Conservation (phyloP, 2,113 vertebrate species). For the Felis catus region DNA sequence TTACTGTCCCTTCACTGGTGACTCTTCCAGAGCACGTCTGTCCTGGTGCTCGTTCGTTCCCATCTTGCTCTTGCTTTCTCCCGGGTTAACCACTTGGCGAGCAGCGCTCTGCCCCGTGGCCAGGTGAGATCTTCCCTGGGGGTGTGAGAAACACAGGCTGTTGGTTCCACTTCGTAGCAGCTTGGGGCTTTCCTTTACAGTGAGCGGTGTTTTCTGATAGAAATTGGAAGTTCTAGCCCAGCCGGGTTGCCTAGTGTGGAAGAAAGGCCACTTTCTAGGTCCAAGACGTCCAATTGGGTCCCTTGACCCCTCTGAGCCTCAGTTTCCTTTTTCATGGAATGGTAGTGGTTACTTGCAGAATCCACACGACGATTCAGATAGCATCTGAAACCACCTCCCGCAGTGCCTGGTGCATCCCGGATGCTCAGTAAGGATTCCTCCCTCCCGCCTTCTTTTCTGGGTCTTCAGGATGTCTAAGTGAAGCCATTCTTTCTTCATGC, state of each 20-base stretch:
- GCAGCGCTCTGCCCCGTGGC: neutral
- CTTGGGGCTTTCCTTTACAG: neutral
- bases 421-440: neutral
- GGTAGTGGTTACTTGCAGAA: neutral
- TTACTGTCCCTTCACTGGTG: neutral
- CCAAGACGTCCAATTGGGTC: neutral
- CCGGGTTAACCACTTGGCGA: accelerated
- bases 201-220: neutral
- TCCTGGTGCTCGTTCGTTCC: neutral
- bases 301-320: neutral
- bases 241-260: neutral
- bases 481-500: neutral
- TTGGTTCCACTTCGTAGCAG: neutral
- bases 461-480: neutral
- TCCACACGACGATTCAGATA: neutral
- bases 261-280: neutral
- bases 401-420: neutral
- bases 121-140: accelerated
- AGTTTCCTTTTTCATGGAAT: neutral
- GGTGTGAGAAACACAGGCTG: neutral
- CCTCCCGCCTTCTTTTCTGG: neutral
- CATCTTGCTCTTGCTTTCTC: neutral
- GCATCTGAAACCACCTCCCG: neutral
- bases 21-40: neutral
- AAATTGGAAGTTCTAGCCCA: neutral